Evolutionary conservation across 2,888 invertebrate species (phyloP).

Genomic region (Cinara cedri): DNA sequence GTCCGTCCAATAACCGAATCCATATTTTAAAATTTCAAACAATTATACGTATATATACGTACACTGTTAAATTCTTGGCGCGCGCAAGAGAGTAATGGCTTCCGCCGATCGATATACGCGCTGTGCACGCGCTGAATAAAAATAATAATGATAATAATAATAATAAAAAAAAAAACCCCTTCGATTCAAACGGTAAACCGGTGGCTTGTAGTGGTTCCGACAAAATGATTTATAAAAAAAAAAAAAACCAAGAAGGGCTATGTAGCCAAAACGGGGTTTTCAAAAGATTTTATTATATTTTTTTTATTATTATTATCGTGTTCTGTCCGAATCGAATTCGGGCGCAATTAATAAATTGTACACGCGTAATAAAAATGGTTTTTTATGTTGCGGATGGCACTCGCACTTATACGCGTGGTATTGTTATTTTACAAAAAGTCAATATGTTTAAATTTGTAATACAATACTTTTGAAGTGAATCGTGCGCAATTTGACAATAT

Average conservation of each 20-base stretch:
- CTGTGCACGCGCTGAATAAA: background rate
- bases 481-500: slow-evolving; percentile 10
- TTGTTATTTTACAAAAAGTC: slow-evolving; percentile 10
- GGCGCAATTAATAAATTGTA: slow-evolving; percentile 47
- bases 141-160: background rate
- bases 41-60: slow-evolving; percentile 3
- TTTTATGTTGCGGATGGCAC: slow-evolving; percentile 9
- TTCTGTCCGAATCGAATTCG: slow-evolving; percentile 34
- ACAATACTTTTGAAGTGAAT: slow-evolving; percentile 20
- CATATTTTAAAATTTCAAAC: slow-evolving; percentile 48
- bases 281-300: background rate
- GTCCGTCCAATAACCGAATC: slow-evolving; percentile 29
- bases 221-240: slow-evolving; percentile 9
- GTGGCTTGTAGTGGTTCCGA: slow-evolving; percentile 19
- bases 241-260: slow-evolving; percentile 9
- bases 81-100: slow-evolving; percentile 44
- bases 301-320: background rate
- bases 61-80: slow-evolving; percentile 40
- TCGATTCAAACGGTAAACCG: slow-evolving; percentile 29
- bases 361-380: slow-evolving; percentile 37
- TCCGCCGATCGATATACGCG: slow-evolving; percentile 28
- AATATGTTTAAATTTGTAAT: slow-evolving; percentile 42
- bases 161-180: background rate
- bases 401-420: background rate
- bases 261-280: background rate